Conservation (phyloP, 2,888 invertebrate genomes). For the Caenorhabditis virilis region DNA sequence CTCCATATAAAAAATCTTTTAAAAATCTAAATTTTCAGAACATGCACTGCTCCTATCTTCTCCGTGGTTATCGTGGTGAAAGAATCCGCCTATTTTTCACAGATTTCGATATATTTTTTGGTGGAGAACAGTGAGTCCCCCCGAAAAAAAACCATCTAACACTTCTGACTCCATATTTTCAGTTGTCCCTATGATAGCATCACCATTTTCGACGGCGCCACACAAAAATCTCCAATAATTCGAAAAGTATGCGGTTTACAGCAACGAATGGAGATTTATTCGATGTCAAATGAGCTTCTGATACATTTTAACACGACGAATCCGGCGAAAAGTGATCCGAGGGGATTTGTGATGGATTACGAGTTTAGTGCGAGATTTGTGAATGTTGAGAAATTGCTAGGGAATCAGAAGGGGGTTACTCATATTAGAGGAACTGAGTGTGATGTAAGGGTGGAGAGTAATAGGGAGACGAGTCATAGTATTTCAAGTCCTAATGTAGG, state of each 20-base stretch:
- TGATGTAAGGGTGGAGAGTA: slow-evolving; percentile 74
- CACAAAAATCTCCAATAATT: slow-evolving; percentile 79
- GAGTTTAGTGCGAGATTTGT: slow-evolving; percentile 98
- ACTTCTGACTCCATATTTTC: slow-evolving; percentile 62
- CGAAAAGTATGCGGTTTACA: slow-evolving; percentile 68
- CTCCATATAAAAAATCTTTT: neutral
- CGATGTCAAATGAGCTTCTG: slow-evolving; percentile 57
- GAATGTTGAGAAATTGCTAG: slow-evolving; percentile 82
- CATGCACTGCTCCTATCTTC: slow-evolving; percentile 74
- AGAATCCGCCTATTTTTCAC: slow-evolving; percentile 91
- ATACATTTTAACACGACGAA: slow-evolving; percentile 68
- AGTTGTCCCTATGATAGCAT: slow-evolving; percentile 99
- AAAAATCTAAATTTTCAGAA: slow-evolving; percentile 50
- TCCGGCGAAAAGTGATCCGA: slow-evolving; percentile 81
- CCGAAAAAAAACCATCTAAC: no score
- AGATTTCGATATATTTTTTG: slow-evolving; percentile 97
- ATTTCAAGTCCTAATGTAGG: slow-evolving; percentile 70
- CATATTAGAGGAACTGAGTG: slow-evolving; percentile 77
- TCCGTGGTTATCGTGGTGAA: slow-evolving; percentile 86
- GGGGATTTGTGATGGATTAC: slow-evolving; percentile 89
- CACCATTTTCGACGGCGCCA: slow-evolving; percentile 91
- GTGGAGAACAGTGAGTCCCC: slow-evolving; percentile 79
- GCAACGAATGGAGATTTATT: slow-evolving; percentile 64
- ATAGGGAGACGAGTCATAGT: slow-evolving; percentile 69
- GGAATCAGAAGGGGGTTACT: slow-evolving; percentile 48